Evolutionary conservation across 2,888 invertebrate species (phyloP).

Genomic region (Scelioninae gen. 2): DNA sequence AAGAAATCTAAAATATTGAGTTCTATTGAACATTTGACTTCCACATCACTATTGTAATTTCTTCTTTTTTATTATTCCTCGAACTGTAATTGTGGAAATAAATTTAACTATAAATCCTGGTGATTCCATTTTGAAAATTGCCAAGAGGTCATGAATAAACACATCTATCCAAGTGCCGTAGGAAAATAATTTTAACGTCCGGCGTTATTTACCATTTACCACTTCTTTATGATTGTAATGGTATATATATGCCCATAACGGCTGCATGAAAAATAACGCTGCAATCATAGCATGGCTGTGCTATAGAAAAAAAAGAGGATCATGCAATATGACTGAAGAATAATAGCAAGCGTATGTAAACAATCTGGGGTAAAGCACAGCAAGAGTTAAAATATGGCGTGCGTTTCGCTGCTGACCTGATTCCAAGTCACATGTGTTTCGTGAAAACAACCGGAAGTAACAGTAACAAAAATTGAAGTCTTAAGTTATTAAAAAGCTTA

Average conservation of each 20-base stretch:
- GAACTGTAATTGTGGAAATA: no score
- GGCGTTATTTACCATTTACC: constrained; percentile 28
- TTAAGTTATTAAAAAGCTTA: background rate
- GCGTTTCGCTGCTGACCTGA: constrained; percentile 27
- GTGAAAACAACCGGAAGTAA: constrained; percentile 14
- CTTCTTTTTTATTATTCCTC: no score
- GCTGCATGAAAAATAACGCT: constrained; percentile 42
- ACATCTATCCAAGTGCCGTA: constrained; percentile 2
- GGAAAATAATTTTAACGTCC: constrained; percentile 22
- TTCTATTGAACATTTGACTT: no score
- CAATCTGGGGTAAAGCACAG: constrained; percentile 43
- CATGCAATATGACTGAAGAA: constrained; percentile 42
- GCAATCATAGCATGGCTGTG: constrained; percentile 21
- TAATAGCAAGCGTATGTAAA: constrained; percentile 48
- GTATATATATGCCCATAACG: constrained; percentile 31
- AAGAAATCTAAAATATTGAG: no score
- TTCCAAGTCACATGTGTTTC: constrained; percentile 23
- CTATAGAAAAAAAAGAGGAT: constrained; percentile 19
- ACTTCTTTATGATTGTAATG: constrained; percentile 40
- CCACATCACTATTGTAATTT: no score
- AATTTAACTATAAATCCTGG: background rate
- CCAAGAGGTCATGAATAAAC: constrained; percentile 28
- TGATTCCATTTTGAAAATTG: constrained; percentile 16
- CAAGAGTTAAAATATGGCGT: constrained; percentile 39
- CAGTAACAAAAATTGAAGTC: constrained; percentile 2